Evolutionary conservation across 2,113 vertebrate genomes (phyloP).

Genomic region (Larimichthys polyactis): DNA sequence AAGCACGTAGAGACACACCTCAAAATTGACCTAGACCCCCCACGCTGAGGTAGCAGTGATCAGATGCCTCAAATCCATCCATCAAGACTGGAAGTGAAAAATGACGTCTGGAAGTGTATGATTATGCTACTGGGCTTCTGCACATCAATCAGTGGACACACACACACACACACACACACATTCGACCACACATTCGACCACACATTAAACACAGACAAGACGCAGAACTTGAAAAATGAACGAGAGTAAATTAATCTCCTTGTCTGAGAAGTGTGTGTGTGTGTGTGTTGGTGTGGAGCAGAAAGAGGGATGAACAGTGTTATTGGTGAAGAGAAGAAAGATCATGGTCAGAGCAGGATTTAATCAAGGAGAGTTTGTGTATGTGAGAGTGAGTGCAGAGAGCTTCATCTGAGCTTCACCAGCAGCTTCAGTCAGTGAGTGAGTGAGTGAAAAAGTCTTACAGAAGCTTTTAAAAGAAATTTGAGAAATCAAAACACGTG

Average conservation of each 20-base stretch:
- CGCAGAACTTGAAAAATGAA: constrained; percentile 79
- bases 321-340: constrained; percentile 63
- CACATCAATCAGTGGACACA: constrained; percentile 73
- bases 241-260: constrained; percentile 77
- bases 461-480: constrained; percentile 28
- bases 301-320: constrained; percentile 61
- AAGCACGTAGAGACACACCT: constrained; percentile 38
- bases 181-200: constrained; percentile 42
- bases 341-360: constrained; percentile 68
- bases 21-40: constrained; percentile 68
- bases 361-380: constrained; percentile 68
- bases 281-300: constrained; percentile 33
- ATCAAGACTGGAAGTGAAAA: constrained; percentile 80
- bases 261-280: constrained; percentile 45
- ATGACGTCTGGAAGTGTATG: constrained; percentile 81
- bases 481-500: constrained; percentile 23
- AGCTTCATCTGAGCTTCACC: constrained; percentile 25
- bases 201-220: constrained; percentile 70
- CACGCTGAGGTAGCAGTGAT: constrained; percentile 71
- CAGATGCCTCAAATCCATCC: constrained; percentile 72
- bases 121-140: constrained; percentile 77
- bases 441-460: background rate
- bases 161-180: constrained; percentile 21
- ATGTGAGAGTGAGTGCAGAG: constrained; percentile 1
- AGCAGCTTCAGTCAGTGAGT: background rate